These are phyloP conservation scores for Holcopasites calliopsidis DNA, from an alignment of 1,140 invertebrate species.

Conservation along the genomic window DNA sequence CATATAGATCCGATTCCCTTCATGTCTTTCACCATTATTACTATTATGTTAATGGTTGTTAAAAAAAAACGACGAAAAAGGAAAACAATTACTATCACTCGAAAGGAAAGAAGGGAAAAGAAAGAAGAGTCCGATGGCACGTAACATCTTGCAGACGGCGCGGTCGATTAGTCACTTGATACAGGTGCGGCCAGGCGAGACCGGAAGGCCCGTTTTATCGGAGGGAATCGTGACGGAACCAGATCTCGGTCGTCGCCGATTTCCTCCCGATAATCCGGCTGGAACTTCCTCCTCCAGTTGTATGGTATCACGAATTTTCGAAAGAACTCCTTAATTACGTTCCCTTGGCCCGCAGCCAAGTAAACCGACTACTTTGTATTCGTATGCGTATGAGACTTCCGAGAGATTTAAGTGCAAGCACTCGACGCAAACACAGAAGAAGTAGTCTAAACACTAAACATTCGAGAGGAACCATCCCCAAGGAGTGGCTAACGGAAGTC, in stretches of 20 bases:
- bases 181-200: conserved; percentile 61
- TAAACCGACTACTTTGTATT: too few species aligned
- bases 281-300: conserved; percentile 8
- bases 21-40: too few species aligned
- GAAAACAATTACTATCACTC: conserved; percentile 21
- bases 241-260: conserved; percentile 39
- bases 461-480: background rate
- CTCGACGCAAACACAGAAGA: background rate
- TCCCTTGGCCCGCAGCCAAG: background rate
- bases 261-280: background rate
- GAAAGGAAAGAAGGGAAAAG: background rate
- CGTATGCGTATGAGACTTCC: too few species aligned
- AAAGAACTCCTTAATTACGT: background rate
- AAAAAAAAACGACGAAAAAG: too few species aligned
- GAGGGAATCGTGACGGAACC: conserved; percentile 36
- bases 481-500: conserved; percentile 9
- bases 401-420: too few species aligned
- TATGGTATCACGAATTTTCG: background rate
- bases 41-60: too few species aligned
- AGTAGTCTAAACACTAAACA: conserved; percentile 2
- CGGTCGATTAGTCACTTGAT: conserved; percentile 69
- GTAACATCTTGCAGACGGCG: conserved; percentile 71
- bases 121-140: conserved; percentile 16
- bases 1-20: too few species aligned
- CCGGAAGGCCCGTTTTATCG: conserved; percentile 66